Conservation (phyloP, 2,888 invertebrate species). For the Eulithis testata region DNA sequence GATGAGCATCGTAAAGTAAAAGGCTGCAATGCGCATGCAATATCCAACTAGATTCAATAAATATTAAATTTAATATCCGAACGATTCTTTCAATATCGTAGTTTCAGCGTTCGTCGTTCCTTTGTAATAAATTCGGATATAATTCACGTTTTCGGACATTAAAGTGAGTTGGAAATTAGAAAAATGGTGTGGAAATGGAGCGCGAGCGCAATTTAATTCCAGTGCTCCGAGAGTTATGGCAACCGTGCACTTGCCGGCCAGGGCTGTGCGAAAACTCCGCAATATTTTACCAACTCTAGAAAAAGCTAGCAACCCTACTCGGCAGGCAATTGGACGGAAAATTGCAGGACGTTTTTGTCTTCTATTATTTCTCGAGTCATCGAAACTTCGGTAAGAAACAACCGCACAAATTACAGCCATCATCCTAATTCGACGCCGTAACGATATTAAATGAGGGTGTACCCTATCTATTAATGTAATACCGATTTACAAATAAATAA, state of each 20-base stretch:
- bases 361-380: slow-evolving; percentile 46
- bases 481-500: slow-evolving; percentile 82
- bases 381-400: slow-evolving; percentile 53
- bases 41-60: slow-evolving; percentile 30
- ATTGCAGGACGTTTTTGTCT: slow-evolving; percentile 63
- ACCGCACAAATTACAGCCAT: slow-evolving; percentile 73
- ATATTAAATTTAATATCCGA: slow-evolving; percentile 30
- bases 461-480: slow-evolving; percentile 80
- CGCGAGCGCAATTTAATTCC: slow-evolving; percentile 71
- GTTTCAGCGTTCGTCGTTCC: slow-evolving; percentile 4
- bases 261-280: slow-evolving; percentile 53
- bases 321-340: slow-evolving; percentile 62
- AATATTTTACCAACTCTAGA: slow-evolving; percentile 39
- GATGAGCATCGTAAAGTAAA: slow-evolving; percentile 53
- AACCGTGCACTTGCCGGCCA: slow-evolving; percentile 62
- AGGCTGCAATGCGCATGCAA: slow-evolving; percentile 39
- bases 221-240: slow-evolving; percentile 72
- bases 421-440: slow-evolving; percentile 74
- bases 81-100: slow-evolving; percentile 34
- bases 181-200: slow-evolving; percentile 79
- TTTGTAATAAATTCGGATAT: slow-evolving; percentile 24
- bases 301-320: slow-evolving; percentile 46
- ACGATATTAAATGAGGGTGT: slow-evolving; percentile 82
- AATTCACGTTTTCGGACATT: slow-evolving; percentile 26
- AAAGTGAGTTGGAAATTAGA: slow-evolving; percentile 63